phyloP scores from a whole-genome alignment of 2,113 vertebrate genomes.

The Morone saxatilis region DNA sequence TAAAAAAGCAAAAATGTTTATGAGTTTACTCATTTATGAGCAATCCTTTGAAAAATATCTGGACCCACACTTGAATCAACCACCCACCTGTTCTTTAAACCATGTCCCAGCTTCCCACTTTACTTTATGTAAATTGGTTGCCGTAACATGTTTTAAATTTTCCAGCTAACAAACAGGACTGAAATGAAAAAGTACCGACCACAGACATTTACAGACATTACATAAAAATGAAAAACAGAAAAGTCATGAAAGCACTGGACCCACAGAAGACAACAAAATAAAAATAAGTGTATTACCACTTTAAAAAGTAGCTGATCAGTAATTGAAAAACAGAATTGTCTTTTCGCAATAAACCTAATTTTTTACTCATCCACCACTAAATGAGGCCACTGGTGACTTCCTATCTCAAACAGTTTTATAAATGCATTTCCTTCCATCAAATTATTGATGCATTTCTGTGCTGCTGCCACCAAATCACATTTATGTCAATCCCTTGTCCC shows the following conservation, averaged over 20 bases:
- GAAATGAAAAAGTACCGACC: background rate
- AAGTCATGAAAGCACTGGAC: background rate
- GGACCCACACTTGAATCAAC: background rate
- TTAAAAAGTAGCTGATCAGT: background rate
- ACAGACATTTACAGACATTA: background rate
- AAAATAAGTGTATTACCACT: background rate
- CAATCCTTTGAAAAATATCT: background rate
- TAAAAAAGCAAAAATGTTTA: no score
- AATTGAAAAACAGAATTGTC: background rate
- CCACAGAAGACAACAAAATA: background rate
- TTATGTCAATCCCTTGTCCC: constrained; percentile 2
- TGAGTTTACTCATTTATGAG: no score
- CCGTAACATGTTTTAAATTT: background rate
- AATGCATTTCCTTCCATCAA: constrained; percentile 40
- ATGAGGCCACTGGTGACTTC: background rate
- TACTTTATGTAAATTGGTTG: background rate
- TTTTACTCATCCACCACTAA: background rate
- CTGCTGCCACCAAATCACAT: constrained; percentile 36
- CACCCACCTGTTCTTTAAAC: background rate
- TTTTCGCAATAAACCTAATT: background rate
- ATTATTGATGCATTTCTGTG: constrained; percentile 27
- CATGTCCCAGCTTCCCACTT: background rate
- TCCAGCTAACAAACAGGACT: background rate
- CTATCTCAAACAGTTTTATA: background rate
- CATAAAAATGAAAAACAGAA: background rate